Evolutionary conservation across 2,888 invertebrate genomes (phyloP), one percentile per base, ranked within the genome.

Genomic region (Spodoptera littoralis): DNA sequence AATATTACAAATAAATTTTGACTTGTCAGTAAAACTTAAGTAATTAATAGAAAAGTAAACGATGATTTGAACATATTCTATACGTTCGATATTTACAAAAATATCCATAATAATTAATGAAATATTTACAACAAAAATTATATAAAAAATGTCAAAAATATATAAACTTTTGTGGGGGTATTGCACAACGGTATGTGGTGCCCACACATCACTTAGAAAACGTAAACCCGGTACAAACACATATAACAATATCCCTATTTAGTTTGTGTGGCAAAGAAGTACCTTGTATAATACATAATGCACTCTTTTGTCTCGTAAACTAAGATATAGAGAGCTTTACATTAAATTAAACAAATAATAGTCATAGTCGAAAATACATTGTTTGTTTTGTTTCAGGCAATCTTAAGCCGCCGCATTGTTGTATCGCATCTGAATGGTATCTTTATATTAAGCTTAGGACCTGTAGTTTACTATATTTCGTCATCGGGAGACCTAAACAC

Each of bases 31-130:
- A 36, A 36, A 36, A 36, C 36, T 36, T 36, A 36, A 36, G 36
- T 8, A 36, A 36, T 9, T 36, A 36, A 8, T 36, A 36, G 57
- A 66, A 43, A 54, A 60, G 52, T 60, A 61, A 50, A 58, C 27
- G 51, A 54, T 30, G 36, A 46, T 60, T 53, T 22, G 50, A 70
- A 63, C 78, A 80, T 80, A 81, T 81, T 75, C 64, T 76, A 80
- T 77, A 73, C 68, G 60, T 75, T 65, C 65, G 69, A 66, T 80
- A 83, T 84, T 79, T 83, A 85, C 80, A 84, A 73, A 83, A 73
- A 53, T 65, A 41, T 46, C 47, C 36, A 9, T 74, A 70, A 73
- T 63, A 61, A 73, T 60, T 70, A 56, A 70, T 75, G 70, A 52
- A 57, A 43, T 81, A 82, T 81, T 68, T 81, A 83, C 79, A 81